Conservation (phyloP, 2,888 invertebrate genomes). For the Toxonevra muliebris region DNA sequence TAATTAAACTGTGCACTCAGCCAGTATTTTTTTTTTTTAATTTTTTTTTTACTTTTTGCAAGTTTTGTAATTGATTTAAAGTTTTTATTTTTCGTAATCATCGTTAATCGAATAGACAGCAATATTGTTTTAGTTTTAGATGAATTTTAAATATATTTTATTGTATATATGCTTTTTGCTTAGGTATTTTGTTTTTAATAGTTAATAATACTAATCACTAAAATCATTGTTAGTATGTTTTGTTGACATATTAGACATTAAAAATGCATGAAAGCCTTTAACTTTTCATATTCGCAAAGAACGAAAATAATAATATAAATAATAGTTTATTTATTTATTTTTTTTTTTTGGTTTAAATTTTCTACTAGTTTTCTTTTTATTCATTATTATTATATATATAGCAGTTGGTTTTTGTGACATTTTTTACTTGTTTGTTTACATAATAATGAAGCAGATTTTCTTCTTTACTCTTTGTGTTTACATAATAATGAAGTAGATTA, state of each 20-base stretch:
- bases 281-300: conserved; percentile 11
- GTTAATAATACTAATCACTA: conserved; percentile 19
- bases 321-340: background rate
- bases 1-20: conserved; percentile 48
- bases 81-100: background rate
- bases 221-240: conserved; percentile 35
- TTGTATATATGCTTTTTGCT: too few species aligned
- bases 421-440: background rate
- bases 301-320: background rate
- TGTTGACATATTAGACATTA: conserved; percentile 43
- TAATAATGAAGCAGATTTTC: too few species aligned
- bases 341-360: background rate
- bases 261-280: conserved; percentile 58
- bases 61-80: conserved; percentile 1
- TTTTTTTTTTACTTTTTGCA: conserved; percentile 46
- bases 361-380: background rate
- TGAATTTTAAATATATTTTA: too few species aligned
- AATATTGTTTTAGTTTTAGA: too few species aligned
- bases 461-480: too few species aligned
- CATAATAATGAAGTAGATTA: too few species aligned
- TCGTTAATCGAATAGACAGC: too few species aligned
- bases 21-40: conserved; percentile 56
- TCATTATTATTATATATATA: too few species aligned
- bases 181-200: background rate
- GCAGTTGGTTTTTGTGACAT: background rate